Conservation (phyloP, 2,888 invertebrate genomes). For the Elgonia sp. region DNA sequence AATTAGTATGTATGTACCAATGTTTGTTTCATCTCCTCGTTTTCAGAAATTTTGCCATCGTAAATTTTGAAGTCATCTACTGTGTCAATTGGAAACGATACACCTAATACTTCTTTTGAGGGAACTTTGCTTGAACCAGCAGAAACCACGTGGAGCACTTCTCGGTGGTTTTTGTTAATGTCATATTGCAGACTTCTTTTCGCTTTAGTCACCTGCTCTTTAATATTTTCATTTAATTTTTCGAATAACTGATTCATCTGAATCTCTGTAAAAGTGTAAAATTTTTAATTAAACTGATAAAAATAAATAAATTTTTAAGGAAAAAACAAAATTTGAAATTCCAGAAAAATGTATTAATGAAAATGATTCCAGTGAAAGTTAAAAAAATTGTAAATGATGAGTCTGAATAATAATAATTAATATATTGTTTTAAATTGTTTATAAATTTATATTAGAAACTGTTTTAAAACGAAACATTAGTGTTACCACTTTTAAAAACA, state of each 20-base stretch:
- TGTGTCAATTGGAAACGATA: slow-evolving; percentile 33
- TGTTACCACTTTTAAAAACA: too few species aligned
- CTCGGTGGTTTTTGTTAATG: slow-evolving; percentile 27
- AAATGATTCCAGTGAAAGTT: too few species aligned
- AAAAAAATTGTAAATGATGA: not conserved
- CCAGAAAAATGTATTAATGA: too few species aligned
- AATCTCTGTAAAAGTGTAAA: slow-evolving; percentile 21
- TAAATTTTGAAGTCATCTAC: slow-evolving; percentile 31
- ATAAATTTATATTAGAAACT: too few species aligned
- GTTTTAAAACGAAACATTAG: too few species aligned
- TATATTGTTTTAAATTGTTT: too few species aligned
- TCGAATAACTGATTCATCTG: slow-evolving; percentile 12
- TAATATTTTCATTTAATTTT: slow-evolving; percentile 5
- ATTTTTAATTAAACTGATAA: not conserved
- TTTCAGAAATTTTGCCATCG: slow-evolving; percentile 20
- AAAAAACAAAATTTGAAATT: too few species aligned
- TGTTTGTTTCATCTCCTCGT: slow-evolving; percentile 31
- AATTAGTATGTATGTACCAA: slow-evolving; percentile 40
- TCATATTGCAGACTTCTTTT: slow-evolving; percentile 45
- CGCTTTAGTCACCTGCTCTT: slow-evolving; percentile 12
- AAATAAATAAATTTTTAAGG: not conserved
- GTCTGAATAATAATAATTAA: not conserved
- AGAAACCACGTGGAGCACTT: slow-evolving; percentile 40
- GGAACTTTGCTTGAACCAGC: slow-evolving; percentile 21
- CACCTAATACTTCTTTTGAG: slow-evolving; percentile 14